These are phyloP conservation scores for Drosophila picticornis DNA, from an alignment of 2,888 invertebrate species.

Conservation along the genomic window DNA sequence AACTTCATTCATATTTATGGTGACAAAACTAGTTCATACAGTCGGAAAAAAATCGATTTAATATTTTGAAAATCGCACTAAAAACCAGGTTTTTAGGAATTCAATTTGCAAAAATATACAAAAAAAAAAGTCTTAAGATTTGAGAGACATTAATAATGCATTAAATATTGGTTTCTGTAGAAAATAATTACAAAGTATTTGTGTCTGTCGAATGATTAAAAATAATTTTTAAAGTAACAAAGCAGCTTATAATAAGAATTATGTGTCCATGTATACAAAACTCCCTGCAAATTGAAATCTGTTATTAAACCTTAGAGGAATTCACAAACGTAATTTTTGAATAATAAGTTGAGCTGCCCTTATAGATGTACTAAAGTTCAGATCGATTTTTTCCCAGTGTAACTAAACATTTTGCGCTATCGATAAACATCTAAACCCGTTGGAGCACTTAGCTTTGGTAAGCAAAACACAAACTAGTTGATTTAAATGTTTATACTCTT, in stretches of 20 bases:
- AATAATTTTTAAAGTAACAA: neutral
- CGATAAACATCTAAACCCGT: conserved; percentile 39
- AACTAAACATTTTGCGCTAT: conserved; percentile 7
- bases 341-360: conserved; percentile 31
- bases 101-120: neutral
- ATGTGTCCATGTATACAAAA: too few relatives aligned
- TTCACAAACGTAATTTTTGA: neutral
- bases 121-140: neutral
- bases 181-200: neutral
- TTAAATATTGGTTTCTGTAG: neutral
- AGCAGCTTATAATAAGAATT: too few relatives aligned
- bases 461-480: conserved; percentile 51
- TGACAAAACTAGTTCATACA: conserved; percentile 63
- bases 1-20: conserved; percentile 53
- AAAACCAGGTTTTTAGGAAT: neutral
- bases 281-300: too few relatives aligned
- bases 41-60: neutral
- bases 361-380: conserved; percentile 6
- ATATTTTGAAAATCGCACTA: neutral
- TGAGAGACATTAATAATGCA: neutral
- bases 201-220: neutral
- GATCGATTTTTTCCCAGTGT: neutral
- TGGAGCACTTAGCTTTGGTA: conserved; percentile 39
- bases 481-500: conserved; percentile 69
- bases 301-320: too few relatives aligned